These are phyloP conservation scores for Glaucidium brasilianum DNA, from an alignment of 2,113 vertebrate genomes.

Conservation along the genomic window DNA sequence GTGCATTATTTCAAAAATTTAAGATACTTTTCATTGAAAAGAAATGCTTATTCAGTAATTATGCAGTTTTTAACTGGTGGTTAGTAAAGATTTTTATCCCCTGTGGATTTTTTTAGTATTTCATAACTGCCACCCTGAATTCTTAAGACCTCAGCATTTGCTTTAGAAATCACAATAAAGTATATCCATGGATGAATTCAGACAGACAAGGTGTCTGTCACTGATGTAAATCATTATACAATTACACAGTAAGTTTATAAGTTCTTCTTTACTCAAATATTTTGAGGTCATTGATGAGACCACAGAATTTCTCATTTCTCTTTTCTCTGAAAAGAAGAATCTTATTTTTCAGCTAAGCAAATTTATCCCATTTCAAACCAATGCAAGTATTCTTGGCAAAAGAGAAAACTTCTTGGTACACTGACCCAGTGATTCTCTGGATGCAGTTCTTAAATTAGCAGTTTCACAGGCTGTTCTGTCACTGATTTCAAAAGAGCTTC, in stretches of 20 bases:
- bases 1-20: conserved; percentile 72
- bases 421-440: not conserved
- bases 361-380: conserved; percentile 4
- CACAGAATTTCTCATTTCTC: conserved; percentile 39
- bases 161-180: conserved; percentile 2
- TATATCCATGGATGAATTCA: conserved; percentile 37
- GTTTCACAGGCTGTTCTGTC: not conserved
- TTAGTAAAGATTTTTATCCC: conserved; percentile 54
- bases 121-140: conserved; percentile 39
- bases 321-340: conserved; percentile 16
- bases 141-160: conserved; percentile 55
- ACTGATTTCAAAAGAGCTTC: not conserved
- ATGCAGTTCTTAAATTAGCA: not conserved
- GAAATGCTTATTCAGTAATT: conserved; percentile 73
- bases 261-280: conserved; percentile 58
- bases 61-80: conserved; percentile 65
- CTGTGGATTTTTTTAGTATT: conserved; percentile 39
- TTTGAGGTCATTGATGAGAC: conserved; percentile 40
- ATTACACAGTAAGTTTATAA: conserved; percentile 59
- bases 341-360: conserved; percentile 26
- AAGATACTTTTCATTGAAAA: conserved; percentile 50
- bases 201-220: conserved; percentile 51
- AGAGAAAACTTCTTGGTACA: not conserved
- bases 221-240: conserved; percentile 62
- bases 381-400: not conserved